Conservation (phyloP, 2,888 invertebrate genomes). For the Plagodis pulveraria region DNA sequence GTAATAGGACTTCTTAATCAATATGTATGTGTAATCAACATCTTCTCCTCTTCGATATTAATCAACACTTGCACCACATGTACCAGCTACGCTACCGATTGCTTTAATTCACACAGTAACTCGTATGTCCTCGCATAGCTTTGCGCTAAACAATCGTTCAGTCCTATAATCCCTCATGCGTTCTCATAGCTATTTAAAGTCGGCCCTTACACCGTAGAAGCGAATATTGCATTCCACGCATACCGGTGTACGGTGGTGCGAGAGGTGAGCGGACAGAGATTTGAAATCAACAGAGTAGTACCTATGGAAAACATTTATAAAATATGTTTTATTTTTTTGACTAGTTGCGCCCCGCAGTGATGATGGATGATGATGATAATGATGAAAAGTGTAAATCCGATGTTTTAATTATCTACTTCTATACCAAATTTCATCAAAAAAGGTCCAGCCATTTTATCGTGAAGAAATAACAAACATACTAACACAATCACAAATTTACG, state of each 20-base stretch:
- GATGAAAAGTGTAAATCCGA: too few species aligned
- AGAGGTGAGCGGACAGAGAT: constrained; percentile 34
- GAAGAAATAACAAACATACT: too few species aligned
- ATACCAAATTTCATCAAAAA: too few species aligned
- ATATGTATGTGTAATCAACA: too few species aligned
- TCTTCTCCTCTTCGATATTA: too few species aligned
- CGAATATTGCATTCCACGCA: constrained; percentile 78
- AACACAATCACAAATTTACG: too few species aligned
- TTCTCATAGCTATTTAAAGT: constrained; percentile 73
- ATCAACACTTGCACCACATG: not conserved
- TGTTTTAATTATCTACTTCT: too few species aligned
- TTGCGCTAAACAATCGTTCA: constrained; percentile 56
- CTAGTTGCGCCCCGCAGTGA: too few species aligned
- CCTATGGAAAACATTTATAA: not conserved
- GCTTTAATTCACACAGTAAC: not conserved
- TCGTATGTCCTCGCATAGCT: constrained; percentile 15
- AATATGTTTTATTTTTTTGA: too few species aligned
- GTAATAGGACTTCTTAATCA: too few species aligned
- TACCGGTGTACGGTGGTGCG: constrained; percentile 51
- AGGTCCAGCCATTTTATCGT: too few species aligned
- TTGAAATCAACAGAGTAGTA: not conserved
- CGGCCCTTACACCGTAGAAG: constrained; percentile 76
- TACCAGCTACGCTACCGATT: not conserved
- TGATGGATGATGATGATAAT: too few species aligned
- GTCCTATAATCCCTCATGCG: constrained; percentile 71